Evolutionary conservation across 2,113 vertebrate genomes (phyloP), one percentile per base, ranked within the genome.

Genomic region (Pomatorhinus ruficollis): DNA sequence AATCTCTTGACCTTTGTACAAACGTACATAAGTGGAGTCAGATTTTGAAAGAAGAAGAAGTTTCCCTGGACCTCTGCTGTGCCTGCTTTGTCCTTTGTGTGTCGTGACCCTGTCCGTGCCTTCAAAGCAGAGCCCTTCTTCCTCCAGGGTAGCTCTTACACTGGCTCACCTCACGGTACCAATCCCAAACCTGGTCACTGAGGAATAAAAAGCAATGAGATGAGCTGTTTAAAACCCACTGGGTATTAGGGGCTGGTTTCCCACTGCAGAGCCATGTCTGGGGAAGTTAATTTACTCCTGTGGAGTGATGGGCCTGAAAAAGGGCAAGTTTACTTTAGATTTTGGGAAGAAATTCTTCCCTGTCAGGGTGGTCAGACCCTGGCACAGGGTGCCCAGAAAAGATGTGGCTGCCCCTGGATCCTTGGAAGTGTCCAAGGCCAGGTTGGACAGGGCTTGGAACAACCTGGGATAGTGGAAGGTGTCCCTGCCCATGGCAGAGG

Each of bases 381-480:
- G 33, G n/a, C 37, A 68, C 45, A 75, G 52, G 15, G 1, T 47
- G 11, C 14, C 40, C 40, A 69, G 10, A 4, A n/a, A 4, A 54
- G 40, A 8, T 69, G 70, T 35, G 54, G 35, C 22, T 83, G 47
- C 7, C 8, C 15, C 40, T 30, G 50, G 30, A 54, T 69, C 21
- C 35, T 12, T 83, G 40, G 63, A 5, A 54, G 5, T 33, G 35
- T 7, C 12, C 79, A 76, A 56, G 40, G 65, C 49, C 56, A 54
- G 40, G 20, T 0, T 63, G 75, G 54, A 23, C 0, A 0, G 31
- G 8, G 6, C 6, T 76, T 31, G 25, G 35, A 76, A 2, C 17
- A 49, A 0, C 21, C 30, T 76, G 70, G 54, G n/a, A 10, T 1
- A 33, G 63, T 49, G n/a, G 25, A 11, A 69, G 12, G 3, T 42